Percentiles rank a stretch among this genome's conserved stretches.
These are phyloP conservation scores for Drymodes brunneopygia DNA, from an alignment of 2,113 vertebrate genomes.

Conservation along the genomic window DNA sequence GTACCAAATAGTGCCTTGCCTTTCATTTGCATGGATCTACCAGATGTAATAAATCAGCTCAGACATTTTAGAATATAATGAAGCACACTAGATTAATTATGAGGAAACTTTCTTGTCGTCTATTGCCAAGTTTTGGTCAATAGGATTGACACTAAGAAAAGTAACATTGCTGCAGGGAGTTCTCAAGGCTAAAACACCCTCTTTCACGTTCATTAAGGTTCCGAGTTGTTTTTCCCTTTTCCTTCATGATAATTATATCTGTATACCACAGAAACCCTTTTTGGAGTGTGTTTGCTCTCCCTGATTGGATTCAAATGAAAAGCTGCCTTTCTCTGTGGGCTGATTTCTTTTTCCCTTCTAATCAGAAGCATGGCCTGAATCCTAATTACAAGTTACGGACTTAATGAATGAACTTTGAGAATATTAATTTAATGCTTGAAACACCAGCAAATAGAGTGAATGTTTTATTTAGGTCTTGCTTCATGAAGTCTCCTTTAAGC, in stretches of 20 bases:
- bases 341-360: slow-evolving; percentile 4
- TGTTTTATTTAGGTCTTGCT: not conserved
- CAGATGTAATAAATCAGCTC: not conserved
- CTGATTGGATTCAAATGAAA: slow-evolving; percentile 49
- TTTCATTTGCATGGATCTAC: not conserved
- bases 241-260: not conserved
- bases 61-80: not conserved
- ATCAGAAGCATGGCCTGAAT: slow-evolving; percentile 23
- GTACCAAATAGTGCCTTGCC: not conserved
- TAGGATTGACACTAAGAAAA: not conserved
- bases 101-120: not conserved
- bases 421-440: slow-evolving; percentile 66
- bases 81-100: not conserved
- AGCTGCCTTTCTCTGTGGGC: not conserved
- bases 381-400: slow-evolving; percentile 34
- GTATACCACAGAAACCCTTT: not conserved
- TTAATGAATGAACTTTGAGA: slow-evolving; percentile 50
- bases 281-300: slow-evolving; percentile 5
- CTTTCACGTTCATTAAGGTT: not conserved
- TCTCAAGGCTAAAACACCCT: not conserved
- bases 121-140: not conserved
- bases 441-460: slow-evolving; percentile 15
- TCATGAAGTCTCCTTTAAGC: not conserved
- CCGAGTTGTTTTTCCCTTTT: not conserved
- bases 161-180: not conserved